Evolutionary conservation across 2,797 vertebrate genomes (phyloP).

Genomic region (Sylvilagus floridanus): DNA sequence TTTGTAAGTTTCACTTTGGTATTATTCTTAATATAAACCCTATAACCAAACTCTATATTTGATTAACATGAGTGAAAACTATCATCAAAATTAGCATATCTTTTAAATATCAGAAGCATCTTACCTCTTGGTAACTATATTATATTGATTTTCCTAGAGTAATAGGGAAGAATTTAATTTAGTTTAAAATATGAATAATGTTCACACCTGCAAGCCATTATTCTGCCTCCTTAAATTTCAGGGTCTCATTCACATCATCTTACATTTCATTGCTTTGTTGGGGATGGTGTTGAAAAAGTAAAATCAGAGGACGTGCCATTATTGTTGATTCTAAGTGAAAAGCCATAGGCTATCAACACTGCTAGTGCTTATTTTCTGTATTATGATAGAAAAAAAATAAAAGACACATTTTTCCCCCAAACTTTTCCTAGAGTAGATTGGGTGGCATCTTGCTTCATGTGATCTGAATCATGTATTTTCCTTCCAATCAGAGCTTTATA

Average conservation of each 20-base stretch:
- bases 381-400: slow-evolving; percentile 79
- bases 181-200: slow-evolving; percentile 81
- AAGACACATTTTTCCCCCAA: slow-evolving; percentile 77
- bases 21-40: slow-evolving; percentile 73
- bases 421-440: slow-evolving; percentile 66
- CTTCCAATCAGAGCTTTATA: slow-evolving; percentile 30
- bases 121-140: slow-evolving; percentile 69
- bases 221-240: slow-evolving; percentile 84
- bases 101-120: slow-evolving; percentile 76
- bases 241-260: slow-evolving; percentile 81
- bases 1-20: slow-evolving; percentile 47
- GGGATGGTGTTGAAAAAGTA: slow-evolving; percentile 83
- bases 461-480: not conserved
- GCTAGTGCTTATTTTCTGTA: slow-evolving; percentile 81
- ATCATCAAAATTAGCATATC: slow-evolving; percentile 69
- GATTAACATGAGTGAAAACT: slow-evolving; percentile 54
- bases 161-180: slow-evolving; percentile 78
- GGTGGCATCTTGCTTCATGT: slow-evolving; percentile 51
- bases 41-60: slow-evolving; percentile 24
- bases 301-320: slow-evolving; percentile 82
- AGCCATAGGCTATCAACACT: slow-evolving; percentile 83
- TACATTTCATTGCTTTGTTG: slow-evolving; percentile 85
- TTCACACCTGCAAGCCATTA: slow-evolving; percentile 83
- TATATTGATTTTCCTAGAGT: slow-evolving; percentile 73
- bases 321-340: slow-evolving; percentile 85